Percentiles rank a stretch among this genome's conserved stretches.
Evolutionary conservation across 2,113 vertebrate species (phyloP).

Genomic region (Zonotrichia leucophrys): DNA sequence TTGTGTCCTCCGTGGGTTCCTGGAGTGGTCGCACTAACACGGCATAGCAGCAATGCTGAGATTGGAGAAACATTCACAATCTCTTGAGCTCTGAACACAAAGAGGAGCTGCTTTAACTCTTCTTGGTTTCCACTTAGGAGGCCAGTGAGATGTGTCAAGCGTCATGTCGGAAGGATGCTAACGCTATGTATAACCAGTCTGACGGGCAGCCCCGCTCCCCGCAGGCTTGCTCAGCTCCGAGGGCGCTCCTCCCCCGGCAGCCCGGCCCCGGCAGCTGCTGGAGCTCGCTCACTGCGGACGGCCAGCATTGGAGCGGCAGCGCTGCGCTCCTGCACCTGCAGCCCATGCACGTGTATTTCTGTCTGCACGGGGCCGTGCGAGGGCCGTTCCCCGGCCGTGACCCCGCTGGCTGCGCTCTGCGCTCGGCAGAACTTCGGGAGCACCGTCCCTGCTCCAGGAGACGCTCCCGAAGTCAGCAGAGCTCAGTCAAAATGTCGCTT

Average conservation of each 20-base stretch:
- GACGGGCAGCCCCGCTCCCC: not conserved
- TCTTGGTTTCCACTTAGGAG: not conserved
- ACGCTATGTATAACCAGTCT: rapidly evolving
- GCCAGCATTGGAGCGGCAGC: not conserved
- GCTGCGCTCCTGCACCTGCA: not conserved
- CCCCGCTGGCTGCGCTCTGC: not conserved
- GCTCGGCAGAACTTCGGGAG: not conserved
- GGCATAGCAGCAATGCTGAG: not conserved
- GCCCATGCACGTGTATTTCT: rapidly evolving
- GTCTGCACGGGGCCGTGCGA: rapidly evolving
- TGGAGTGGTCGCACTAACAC: not conserved
- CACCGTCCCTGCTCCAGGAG: not conserved
- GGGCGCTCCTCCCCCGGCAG: not conserved
- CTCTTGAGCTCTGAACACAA: not conserved
- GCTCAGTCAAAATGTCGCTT: not conserved
- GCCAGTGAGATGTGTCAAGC: not conserved
- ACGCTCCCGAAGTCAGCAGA: not conserved
- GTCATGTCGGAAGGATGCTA: not conserved
- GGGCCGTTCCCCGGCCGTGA: not conserved
- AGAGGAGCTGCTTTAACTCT: not conserved
- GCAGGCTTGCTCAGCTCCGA: not conserved
- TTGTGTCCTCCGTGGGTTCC: not conserved
- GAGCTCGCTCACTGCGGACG: not conserved
- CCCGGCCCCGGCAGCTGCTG: not conserved
- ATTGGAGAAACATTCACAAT: not conserved